A percentile compares a stretch with the other conserved stretches of the same genome.
These are phyloP conservation scores for Drosophila repleta DNA, from an alignment of 1,140 invertebrate species.

Conservation along the genomic window DNA sequence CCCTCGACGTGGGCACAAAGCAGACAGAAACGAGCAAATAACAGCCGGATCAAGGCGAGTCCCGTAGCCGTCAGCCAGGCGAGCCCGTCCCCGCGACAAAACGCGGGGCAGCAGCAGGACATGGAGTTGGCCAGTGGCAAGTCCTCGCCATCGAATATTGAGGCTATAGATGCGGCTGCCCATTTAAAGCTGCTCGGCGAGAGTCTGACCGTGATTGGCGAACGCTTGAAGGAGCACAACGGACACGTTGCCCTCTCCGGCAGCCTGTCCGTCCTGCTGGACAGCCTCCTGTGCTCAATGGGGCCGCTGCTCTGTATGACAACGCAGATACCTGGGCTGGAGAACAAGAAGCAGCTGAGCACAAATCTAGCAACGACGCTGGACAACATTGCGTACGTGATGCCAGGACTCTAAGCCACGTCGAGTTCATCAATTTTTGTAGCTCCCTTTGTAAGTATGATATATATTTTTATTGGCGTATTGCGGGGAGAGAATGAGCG, in stretches of 20 bases:
- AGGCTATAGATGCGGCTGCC: conserved; percentile 95
- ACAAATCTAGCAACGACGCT: conserved; percentile 90
- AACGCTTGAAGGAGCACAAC: conserved; percentile 96
- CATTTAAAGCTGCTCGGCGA: conserved; percentile 96
- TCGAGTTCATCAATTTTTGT: not conserved
- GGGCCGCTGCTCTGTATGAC: conserved; percentile 95
- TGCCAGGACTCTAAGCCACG: conserved; percentile 94
- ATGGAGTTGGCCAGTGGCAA: conserved; percentile 7
- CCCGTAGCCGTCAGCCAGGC: conserved; percentile 2
- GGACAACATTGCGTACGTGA: conserved; percentile 98
- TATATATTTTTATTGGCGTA: not conserved
- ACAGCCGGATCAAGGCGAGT: conserved; percentile 9
- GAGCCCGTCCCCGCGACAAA: conserved; percentile 6
- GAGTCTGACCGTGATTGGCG: conserved; percentile 96
- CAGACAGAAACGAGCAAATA: conserved; percentile 24
- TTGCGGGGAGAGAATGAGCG: not conserved
- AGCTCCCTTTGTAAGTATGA: not conserved
- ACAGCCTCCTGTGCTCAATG: conserved; percentile 96
- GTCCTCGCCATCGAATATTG: conserved; percentile 87
- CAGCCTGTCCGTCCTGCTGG: conserved; percentile 96
- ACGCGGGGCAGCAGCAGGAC: not conserved
- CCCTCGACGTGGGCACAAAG: conserved; percentile 33
- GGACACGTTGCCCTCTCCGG: conserved; percentile 97
- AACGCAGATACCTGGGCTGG: conserved; percentile 90
- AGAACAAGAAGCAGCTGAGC: conserved; percentile 85